Conservation (phyloP, 2,888 invertebrate species). For the Heteropelma amictum region DNA sequence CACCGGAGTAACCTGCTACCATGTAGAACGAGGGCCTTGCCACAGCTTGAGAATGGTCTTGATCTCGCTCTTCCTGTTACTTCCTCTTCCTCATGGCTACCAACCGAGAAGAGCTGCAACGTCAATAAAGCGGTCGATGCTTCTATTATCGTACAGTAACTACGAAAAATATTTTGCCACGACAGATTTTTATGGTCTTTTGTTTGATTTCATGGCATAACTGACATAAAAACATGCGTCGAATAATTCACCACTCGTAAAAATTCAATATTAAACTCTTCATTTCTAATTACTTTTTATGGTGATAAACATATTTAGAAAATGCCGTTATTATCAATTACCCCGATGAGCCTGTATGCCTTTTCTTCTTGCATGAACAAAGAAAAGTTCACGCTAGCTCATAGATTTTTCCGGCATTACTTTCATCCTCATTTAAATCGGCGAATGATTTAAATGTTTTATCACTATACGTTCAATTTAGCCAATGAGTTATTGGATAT, state of each 20-base stretch:
- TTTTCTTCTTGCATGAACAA: too few relatives aligned
- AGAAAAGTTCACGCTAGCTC: too few relatives aligned
- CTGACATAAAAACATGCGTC: background rate
- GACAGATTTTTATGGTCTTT: background rate
- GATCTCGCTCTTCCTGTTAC: background rate
- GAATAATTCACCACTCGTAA: background rate
- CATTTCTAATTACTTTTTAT: too few relatives aligned
- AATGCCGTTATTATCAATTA: too few relatives aligned
- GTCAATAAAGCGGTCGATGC: conserved; percentile 49
- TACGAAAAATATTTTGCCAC: conserved; percentile 16
- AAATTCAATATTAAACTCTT: too few relatives aligned
- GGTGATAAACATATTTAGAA: too few relatives aligned
- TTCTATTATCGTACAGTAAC: conserved; percentile 2
- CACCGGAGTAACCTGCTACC: conserved; percentile 15
- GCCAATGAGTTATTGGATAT: too few relatives aligned
- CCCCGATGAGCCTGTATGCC: too few relatives aligned
- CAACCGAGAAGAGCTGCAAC: conserved; percentile 43
- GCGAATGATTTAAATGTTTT: too few relatives aligned
- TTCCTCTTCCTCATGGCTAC: conserved; percentile 8
- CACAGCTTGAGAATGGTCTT: conserved; percentile 41
- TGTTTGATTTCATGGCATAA: background rate
- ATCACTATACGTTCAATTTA: too few relatives aligned
- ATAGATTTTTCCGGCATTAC: too few relatives aligned
- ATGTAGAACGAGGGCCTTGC: conserved; percentile 24
- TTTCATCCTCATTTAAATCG: too few relatives aligned